Evolutionary conservation across 2,797 vertebrate species (phyloP).

Genomic region (Zenarchopterus dispar): DNA sequence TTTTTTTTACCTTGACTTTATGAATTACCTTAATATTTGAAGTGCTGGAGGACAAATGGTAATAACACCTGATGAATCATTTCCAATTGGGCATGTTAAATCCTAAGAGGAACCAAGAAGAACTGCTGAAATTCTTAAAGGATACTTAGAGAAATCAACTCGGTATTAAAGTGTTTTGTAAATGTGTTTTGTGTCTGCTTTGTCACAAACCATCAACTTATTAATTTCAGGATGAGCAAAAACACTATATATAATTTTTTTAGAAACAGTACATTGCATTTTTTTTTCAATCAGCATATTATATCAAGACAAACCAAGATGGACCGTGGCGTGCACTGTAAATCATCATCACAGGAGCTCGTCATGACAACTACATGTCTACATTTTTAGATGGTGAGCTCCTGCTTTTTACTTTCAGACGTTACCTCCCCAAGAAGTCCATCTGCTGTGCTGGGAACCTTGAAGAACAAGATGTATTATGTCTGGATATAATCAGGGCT

Average conservation of each 20-base stretch:
- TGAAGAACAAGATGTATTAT: constrained; percentile 71
- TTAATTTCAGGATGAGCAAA: not conserved
- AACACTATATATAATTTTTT: not conserved
- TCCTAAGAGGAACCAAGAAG: too few species aligned
- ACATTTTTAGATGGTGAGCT: constrained; percentile 52
- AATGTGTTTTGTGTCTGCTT: not conserved
- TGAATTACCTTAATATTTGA: too few species aligned
- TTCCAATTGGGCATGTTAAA: too few species aligned
- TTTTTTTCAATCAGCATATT: constrained; percentile 25
- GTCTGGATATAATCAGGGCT: constrained; percentile 78
- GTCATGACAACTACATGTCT: constrained; percentile 30
- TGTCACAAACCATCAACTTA: constrained; percentile 1
- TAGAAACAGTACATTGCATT: not conserved
- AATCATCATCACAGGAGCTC: constrained; percentile 24
- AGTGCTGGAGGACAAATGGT: too few species aligned
- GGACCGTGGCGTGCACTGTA: constrained; percentile 23
- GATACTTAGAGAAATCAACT: too few species aligned
- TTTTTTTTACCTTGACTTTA: too few species aligned
- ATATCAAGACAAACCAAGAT: constrained; percentile 18
- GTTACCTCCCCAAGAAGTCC: constrained; percentile 26
- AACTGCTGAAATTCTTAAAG: too few species aligned
- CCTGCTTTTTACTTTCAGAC: constrained; percentile 27
- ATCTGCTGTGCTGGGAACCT: constrained; percentile 47
- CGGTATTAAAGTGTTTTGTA: not conserved
- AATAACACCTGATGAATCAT: too few species aligned